Evolutionary conservation across 2,888 invertebrate species (phyloP).

Genomic region (Oscheius sp.): DNA sequence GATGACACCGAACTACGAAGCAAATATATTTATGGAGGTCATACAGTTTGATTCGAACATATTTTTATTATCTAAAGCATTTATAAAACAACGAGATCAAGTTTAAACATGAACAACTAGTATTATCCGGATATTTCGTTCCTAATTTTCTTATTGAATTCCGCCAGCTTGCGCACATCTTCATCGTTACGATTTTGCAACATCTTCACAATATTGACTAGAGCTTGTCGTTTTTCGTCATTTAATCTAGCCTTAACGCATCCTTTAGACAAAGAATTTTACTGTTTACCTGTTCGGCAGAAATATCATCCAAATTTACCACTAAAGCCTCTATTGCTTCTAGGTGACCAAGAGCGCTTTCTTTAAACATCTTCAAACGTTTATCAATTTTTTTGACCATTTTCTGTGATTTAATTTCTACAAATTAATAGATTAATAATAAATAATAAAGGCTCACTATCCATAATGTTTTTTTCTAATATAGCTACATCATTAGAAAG

Average conservation of each 20-base stretch:
- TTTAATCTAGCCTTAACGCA: constrained; percentile 58
- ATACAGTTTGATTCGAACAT: too few species aligned
- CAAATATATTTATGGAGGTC: too few species aligned
- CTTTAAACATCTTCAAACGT: constrained; percentile 61
- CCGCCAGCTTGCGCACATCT: constrained; percentile 46
- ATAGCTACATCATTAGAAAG: constrained; percentile 59
- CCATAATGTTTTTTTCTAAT: constrained; percentile 65
- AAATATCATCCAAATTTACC: constrained; percentile 30
- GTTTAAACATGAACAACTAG: too few species aligned
- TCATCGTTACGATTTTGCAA: constrained; percentile 69
- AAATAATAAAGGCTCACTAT: constrained; percentile 42
- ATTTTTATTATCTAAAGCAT: too few species aligned
- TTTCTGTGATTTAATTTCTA: constrained; percentile 58
- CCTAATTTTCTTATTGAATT: constrained; percentile 45
- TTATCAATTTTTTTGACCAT: constrained; percentile 65
- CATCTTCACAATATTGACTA: constrained; percentile 63
- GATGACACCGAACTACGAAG: too few species aligned
- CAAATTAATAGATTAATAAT: constrained; percentile 9
- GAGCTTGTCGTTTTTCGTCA: constrained; percentile 66
- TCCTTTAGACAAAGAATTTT: too few species aligned
- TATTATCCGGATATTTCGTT: constrained; percentile 50
- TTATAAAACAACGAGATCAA: too few species aligned
- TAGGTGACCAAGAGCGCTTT: constrained; percentile 61
- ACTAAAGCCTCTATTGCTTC: constrained; percentile 64
- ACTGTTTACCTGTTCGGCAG: too few species aligned